Evolutionary conservation across 2,888 invertebrate species (phyloP).

Genomic region (Rotaria sp.): DNA sequence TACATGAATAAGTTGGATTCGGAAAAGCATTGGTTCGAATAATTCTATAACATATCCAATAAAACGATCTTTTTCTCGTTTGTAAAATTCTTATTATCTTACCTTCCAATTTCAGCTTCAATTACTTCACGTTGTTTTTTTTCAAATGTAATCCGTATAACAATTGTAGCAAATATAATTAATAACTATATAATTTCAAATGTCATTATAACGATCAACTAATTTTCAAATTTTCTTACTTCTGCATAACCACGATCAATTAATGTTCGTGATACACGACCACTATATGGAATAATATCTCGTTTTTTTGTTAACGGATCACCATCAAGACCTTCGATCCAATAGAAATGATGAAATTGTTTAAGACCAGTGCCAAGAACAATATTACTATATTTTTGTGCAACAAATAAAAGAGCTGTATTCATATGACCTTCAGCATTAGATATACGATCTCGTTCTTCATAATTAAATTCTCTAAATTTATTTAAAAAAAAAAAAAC

Average conservation of each 20-base stretch:
- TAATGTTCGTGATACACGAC: conserved; percentile 20
- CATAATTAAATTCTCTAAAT: conserved; percentile 41
- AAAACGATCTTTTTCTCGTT: background rate
- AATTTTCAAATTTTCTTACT: background rate
- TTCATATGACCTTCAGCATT: conserved; percentile 47
- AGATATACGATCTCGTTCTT: conserved; percentile 40
- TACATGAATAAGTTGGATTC: conserved; percentile 1
- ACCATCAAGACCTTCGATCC: conserved; percentile 45
- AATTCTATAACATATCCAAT: background rate
- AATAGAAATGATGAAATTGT: conserved; percentile 52
- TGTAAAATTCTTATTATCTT: background rate
- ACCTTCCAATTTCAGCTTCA: conserved; percentile 53
- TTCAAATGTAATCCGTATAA: conserved; percentile 53
- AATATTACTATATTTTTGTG: conserved; percentile 51
- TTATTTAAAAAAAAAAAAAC: background rate
- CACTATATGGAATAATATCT: conserved; percentile 15
- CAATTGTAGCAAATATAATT: conserved; percentile 46
- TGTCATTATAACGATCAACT: background rate
- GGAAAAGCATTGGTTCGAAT: conserved; percentile 10
- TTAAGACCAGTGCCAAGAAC: conserved; percentile 53
- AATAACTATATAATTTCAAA: background rate
- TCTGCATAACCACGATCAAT: conserved; percentile 22
- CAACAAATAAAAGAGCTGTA: conserved; percentile 50
- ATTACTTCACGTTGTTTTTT: conserved; percentile 50
- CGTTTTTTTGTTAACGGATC: conserved; percentile 23